Evolutionary conservation across 2,113 vertebrate species (phyloP).

Genomic region (Microtus pennsylvanicus): DNA sequence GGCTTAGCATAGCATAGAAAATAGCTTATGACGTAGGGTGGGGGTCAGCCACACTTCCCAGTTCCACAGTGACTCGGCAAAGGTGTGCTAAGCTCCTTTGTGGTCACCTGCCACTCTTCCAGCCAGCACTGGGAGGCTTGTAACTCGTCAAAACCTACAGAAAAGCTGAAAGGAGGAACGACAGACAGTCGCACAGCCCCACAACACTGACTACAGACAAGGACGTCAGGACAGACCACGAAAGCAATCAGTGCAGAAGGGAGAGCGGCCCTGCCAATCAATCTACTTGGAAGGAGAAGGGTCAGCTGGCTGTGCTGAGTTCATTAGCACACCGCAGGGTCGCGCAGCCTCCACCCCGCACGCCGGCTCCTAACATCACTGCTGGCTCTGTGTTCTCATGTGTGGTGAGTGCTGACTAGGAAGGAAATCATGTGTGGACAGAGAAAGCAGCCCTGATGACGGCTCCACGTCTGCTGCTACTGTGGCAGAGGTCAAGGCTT

Average conservation of each 20-base stretch:
- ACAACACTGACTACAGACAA: conserved; percentile 61
- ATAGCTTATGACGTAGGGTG: neutral
- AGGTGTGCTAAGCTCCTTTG: neutral
- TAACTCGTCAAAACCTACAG: neutral
- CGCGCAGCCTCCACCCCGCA: rapidly evolving
- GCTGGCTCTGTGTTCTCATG: neutral
- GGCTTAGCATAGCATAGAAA: rapidly evolving
- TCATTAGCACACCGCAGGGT: neutral
- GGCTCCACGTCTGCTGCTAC: neutral
- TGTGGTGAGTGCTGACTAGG: rapidly evolving
- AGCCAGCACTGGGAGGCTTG: neutral
- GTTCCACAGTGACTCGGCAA: neutral
- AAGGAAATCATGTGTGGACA: neutral
- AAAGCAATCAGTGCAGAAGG: conserved; percentile 64
- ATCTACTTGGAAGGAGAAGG: neutral
- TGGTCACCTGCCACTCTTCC: conserved; percentile 38
- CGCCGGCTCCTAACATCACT: neutral
- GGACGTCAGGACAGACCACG: conserved; percentile 27
- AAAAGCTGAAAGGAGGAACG: conserved; percentile 20
- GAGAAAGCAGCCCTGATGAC: neutral
- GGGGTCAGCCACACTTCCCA: neutral
- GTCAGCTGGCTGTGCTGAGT: neutral
- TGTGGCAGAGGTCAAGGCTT: neutral
- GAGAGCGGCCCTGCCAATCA: conserved; percentile 3
- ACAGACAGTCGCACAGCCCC: conserved; percentile 57